phyloP scores from a whole-genome alignment of 2,888 invertebrate species.

The Danaus chrysippus region DNA sequence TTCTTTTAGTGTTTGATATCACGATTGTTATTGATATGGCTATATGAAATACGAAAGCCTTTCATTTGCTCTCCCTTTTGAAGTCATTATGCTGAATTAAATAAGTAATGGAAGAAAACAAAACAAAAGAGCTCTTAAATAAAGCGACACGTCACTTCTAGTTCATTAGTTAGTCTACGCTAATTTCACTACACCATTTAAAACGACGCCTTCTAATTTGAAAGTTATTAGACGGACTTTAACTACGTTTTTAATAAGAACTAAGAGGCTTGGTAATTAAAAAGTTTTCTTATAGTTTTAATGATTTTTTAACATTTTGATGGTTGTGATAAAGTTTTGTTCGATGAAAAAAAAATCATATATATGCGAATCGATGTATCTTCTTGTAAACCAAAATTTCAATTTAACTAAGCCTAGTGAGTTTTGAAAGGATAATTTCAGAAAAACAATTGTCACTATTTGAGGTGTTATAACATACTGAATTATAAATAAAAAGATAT shows the following conservation, averaged over 20 bases:
- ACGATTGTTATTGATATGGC: not conserved
- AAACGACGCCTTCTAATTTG: slow-evolving; percentile 45
- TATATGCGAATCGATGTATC: too few relatives aligned
- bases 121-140: slow-evolving; percentile 25
- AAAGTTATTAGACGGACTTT: slow-evolving; percentile 46
- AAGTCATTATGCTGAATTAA: not conserved
- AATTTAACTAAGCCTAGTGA: too few relatives aligned
- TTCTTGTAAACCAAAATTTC: too few relatives aligned
- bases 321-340: too few relatives aligned
- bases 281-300: too few relatives aligned
- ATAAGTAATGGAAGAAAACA: slow-evolving; percentile 22
- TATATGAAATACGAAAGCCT: not conserved
- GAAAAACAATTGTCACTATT: too few relatives aligned
- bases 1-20: not conserved
- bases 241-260: slow-evolving; percentile 21
- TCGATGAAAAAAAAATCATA: too few relatives aligned
- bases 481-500: too few relatives aligned
- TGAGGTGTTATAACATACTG: too few relatives aligned
- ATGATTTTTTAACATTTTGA: too few relatives aligned
- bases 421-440: too few relatives aligned
- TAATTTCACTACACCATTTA: slow-evolving; percentile 38
- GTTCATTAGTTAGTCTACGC: slow-evolving; percentile 35
- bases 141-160: slow-evolving; percentile 32
- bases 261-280: too few relatives aligned
- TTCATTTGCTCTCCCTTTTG: not conserved